Conservation (phyloP, 2,113 vertebrate genomes). For the Anguilla rostrata region DNA sequence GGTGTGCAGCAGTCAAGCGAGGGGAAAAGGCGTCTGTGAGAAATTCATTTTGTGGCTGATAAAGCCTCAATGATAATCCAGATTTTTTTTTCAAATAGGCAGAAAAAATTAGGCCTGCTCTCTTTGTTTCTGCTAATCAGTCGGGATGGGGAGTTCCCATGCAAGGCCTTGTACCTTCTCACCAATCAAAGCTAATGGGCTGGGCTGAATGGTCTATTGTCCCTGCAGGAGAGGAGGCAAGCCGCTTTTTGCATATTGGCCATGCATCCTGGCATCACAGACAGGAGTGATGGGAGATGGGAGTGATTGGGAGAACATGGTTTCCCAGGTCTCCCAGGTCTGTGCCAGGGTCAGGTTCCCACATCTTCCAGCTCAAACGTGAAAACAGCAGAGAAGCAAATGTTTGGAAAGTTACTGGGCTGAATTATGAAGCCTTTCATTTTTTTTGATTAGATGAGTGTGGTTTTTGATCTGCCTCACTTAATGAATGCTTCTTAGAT, state of each 20-base stretch:
- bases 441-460: background rate
- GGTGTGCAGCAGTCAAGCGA: background rate
- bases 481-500: background rate
- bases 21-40: background rate
- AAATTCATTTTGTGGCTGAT: background rate
- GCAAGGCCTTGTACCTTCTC: background rate
- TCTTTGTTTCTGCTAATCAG: constrained; percentile 27
- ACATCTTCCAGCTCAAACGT: background rate
- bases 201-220: constrained; percentile 23
- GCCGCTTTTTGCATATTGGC: background rate
- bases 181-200: background rate
- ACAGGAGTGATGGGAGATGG: background rate
- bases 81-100: background rate
- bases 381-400: constrained; percentile 1
- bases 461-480: background rate
- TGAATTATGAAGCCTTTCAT: background rate
- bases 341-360: background rate
- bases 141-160: constrained; percentile 21
- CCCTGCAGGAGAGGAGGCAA: background rate
- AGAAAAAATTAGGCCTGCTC: constrained; percentile 5
- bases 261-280: background rate
- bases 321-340: background rate
- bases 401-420: background rate
- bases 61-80: background rate
- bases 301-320: background rate